Evolutionary conservation across 1,140 invertebrate genomes (phyloP), one percentile per base, ranked within the genome.

Genomic region (Xylocopa sonorina): DNA sequence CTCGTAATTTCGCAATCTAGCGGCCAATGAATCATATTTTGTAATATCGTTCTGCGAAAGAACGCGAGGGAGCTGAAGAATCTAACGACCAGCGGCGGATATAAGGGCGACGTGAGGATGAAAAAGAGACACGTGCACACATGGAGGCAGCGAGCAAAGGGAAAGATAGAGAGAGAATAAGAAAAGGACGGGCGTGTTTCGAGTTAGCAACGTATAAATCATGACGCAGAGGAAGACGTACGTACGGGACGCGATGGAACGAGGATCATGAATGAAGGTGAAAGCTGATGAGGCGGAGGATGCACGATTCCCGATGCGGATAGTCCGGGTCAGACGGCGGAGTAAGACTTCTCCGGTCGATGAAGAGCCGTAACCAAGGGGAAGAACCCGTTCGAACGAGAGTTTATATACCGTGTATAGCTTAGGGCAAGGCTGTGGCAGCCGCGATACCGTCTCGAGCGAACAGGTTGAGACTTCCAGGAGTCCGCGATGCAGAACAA

Each of bases 391-490:
- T 88, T 86, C 83, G 82, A 85, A 84, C 57, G 64, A 83, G 83
- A 83, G 81, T 86, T 88, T 88, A 88, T 86, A 84, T 87, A 84
- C 84, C 79, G 76, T 77, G 85, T 87, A 87, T 86, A 80, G 85
- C 85, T 87, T 51, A 83, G 85, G 85, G 85, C 85, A 87, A 87
- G 85, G 85, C 84, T 87, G 81, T 69, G 77, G 60, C 68, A 55
- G 64, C 57, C 80, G 87, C 87, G 88, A 89, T 90, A 90, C 86
- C 85, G 89, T 89, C 88, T 85, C 75, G 73, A 75, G 50, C 66
- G 78, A 85, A 81, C 76, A 78, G 78, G 88, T 83, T 87, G 85
- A 76, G 68, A 67, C 85, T 87, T 84, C 81, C 84, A 86, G 83
- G 64, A 86, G 77, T 84, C 67, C 79, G 69, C 71, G 79, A 88